Conservation (phyloP, 1,140 invertebrate species). For the Brachionus koreanus region DNA sequence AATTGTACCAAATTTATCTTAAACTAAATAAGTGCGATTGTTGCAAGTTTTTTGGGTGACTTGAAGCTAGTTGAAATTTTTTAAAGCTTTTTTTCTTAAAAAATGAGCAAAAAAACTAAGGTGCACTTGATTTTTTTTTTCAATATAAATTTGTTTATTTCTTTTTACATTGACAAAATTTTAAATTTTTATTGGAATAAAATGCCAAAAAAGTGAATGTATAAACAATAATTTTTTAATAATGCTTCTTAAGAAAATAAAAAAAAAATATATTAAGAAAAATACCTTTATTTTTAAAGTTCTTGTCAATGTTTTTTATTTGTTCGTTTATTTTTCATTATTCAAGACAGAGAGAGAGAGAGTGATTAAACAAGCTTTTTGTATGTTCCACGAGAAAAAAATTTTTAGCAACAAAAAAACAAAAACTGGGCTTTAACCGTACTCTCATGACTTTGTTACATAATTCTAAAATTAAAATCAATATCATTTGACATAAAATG, state of each 20-base stretch:
- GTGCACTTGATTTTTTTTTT: not conserved
- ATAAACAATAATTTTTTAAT: not conserved
- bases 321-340: not conserved
- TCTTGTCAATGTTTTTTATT: not conserved
- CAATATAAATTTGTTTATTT: not conserved
- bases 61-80: not conserved
- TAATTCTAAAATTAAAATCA: not conserved
- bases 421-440: not conserved
- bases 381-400: not conserved
- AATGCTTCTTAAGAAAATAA: not conserved
- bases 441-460: not conserved
- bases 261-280: not conserved
- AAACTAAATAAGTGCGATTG: not conserved
- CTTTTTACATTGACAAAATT: not conserved
- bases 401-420: not conserved
- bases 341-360: not conserved
- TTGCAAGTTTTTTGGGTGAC: not conserved
- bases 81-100: not conserved
- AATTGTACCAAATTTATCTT: not conserved
- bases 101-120: not conserved
- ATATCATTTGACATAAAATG: not conserved
- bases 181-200: not conserved
- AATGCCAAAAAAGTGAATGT: not conserved
- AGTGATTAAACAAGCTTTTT: not conserved
- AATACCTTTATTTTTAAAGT: not conserved